Conservation (phyloP, 2,888 invertebrate species). For the Cryptocephalus primarius region DNA sequence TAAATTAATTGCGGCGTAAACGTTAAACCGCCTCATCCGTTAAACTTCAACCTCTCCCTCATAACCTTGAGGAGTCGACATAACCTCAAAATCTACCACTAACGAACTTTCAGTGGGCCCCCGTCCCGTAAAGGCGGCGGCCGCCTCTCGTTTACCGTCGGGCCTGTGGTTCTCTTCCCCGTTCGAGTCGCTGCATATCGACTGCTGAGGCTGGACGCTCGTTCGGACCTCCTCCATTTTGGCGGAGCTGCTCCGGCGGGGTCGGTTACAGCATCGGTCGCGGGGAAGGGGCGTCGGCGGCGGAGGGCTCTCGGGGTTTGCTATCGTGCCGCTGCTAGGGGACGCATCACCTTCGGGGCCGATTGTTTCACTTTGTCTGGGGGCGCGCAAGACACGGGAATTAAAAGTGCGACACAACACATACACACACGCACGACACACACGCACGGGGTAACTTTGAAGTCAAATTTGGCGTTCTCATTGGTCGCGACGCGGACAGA, state of each 20-base stretch:
- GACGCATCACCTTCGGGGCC: too few relatives aligned
- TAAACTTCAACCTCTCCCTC: background rate
- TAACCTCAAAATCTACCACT: constrained; percentile 19
- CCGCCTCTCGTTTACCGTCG: constrained; percentile 25
- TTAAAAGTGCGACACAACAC: constrained; percentile 26
- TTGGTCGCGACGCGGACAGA: constrained; percentile 20
- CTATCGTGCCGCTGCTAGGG: too few relatives aligned
- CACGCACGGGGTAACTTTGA: constrained; percentile 25
- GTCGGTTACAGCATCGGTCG: constrained; percentile 29
- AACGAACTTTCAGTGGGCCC: background rate
- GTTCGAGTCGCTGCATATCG: constrained; percentile 35
- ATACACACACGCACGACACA: too few relatives aligned
- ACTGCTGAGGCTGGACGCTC: constrained; percentile 33
- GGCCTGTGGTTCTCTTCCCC: constrained; percentile 29
- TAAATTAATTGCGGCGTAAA: too few relatives aligned
- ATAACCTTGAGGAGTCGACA: constrained; percentile 26
- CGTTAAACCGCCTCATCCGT: too few relatives aligned
- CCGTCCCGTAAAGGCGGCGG: too few relatives aligned
- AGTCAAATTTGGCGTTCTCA: constrained; percentile 30
- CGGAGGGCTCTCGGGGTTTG: constrained; percentile 5
- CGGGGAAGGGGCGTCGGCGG: constrained; percentile 8
- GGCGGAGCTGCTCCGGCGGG: constrained; percentile 20
- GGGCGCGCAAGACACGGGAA: constrained; percentile 8
- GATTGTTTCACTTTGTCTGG: constrained; percentile 27
- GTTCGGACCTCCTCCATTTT: constrained; percentile 39